Percentiles rank a stretch among this genome's conserved stretches.
phyloP scores from a whole-genome alignment of 2,113 vertebrate species.

The Chelonoidis abingdonii region DNA sequence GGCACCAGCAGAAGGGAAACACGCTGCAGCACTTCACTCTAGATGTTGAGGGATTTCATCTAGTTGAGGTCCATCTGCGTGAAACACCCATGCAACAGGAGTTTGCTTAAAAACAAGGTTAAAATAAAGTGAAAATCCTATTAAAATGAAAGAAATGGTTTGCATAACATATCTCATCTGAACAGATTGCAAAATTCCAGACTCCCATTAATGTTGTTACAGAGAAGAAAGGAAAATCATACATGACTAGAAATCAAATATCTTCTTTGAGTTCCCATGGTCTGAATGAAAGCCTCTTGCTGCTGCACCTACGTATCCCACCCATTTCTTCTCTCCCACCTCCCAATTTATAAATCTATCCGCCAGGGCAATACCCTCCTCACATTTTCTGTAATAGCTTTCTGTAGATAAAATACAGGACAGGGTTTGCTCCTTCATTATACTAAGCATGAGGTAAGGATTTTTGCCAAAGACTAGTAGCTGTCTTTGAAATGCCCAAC shows the following conservation, averaged over 20 bases:
- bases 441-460: neutral
- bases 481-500: neutral
- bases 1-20: rapidly evolving
- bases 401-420: neutral
- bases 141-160: neutral
- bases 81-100: neutral
- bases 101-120: neutral
- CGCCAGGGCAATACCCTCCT: neutral
- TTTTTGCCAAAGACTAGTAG: neutral
- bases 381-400: neutral
- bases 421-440: neutral
- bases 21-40: neutral
- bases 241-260: neutral
- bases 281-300: neutral
- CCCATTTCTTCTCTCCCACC: neutral
- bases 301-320: neutral
- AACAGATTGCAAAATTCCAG: neutral
- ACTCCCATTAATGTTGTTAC: neutral
- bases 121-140: neutral
- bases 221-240: neutral
- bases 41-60: neutral
- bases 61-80: neutral
- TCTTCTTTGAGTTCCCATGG: neutral
- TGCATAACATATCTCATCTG: neutral
- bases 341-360: neutral